A percentile compares a stretch with the other conserved stretches of the same genome.
Evolutionary conservation across 2,113 vertebrate species (phyloP).

Genomic region (Phylloscopus trochilus): DNA sequence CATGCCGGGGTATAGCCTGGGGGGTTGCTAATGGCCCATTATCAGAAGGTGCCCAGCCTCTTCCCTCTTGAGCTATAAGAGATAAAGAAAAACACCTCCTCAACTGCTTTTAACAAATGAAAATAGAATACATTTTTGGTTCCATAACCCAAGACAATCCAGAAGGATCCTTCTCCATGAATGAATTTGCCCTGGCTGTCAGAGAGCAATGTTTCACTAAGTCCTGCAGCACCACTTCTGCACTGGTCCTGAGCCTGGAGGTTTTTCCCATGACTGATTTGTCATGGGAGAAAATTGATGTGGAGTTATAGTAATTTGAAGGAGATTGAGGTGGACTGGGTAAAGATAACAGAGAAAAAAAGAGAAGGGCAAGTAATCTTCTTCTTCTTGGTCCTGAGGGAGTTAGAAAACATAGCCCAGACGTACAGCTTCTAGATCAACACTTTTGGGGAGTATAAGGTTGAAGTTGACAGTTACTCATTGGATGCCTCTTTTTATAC

Average conservation of each 20-base stretch:
- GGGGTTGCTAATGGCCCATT: no score
- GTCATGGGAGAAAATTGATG: background rate
- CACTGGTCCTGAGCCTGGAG: background rate
- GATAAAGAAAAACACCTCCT: no score
- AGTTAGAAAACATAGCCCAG: background rate
- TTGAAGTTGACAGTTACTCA: background rate
- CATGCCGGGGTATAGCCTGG: no score
- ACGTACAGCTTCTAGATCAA: background rate
- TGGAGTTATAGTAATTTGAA: background rate
- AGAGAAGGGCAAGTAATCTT: background rate
- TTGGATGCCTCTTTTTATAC: background rate
- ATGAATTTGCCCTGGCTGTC: background rate
- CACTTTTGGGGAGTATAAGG: accelerated
- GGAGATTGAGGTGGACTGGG: background rate
- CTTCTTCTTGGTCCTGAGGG: background rate
- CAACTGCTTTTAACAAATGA: no score
- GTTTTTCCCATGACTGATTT: background rate
- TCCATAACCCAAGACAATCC: no score
- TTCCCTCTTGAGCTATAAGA: no score
- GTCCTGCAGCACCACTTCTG: background rate
- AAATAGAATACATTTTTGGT: no score
- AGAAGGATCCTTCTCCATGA: background rate
- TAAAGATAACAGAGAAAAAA: background rate
- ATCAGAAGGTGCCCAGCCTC: no score
- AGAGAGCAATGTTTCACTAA: background rate